phyloP scores from a whole-genome alignment of 2,113 vertebrate species.

The Nothoprocta perdicaria region DNA sequence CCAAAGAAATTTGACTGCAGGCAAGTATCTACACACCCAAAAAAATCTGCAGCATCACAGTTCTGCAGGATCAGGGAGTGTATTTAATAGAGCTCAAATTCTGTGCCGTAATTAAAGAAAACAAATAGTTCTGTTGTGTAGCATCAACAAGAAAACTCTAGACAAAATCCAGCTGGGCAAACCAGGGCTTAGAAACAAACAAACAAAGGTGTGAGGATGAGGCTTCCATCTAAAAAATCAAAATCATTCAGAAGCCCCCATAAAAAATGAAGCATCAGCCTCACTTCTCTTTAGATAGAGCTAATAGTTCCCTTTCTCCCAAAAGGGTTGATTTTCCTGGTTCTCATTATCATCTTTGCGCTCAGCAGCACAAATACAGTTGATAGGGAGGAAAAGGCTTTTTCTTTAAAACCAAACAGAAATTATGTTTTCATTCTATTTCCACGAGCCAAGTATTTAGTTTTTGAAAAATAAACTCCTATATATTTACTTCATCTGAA shows the following conservation, averaged over 20 bases:
- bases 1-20: background rate
- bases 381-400: background rate
- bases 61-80: accelerated
- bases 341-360: background rate
- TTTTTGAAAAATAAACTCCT: background rate
- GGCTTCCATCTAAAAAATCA: background rate
- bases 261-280: background rate
- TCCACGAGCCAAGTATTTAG: background rate
- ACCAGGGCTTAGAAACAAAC: background rate
- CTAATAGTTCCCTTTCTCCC: background rate
- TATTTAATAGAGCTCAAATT: background rate
- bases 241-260: background rate
- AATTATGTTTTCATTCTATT: background rate
- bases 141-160: background rate
- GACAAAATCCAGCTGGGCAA: background rate
- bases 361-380: background rate
- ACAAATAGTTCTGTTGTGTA: background rate
- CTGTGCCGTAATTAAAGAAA: background rate
- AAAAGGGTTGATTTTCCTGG: background rate
- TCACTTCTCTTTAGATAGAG: background rate
- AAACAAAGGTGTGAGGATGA: background rate
- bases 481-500: background rate
- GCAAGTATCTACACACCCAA: background rate
- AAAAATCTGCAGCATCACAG: background rate
- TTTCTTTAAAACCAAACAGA: background rate